Conservation (phyloP, 2,113 vertebrate species). For the Odontophorus gujanensis region DNA sequence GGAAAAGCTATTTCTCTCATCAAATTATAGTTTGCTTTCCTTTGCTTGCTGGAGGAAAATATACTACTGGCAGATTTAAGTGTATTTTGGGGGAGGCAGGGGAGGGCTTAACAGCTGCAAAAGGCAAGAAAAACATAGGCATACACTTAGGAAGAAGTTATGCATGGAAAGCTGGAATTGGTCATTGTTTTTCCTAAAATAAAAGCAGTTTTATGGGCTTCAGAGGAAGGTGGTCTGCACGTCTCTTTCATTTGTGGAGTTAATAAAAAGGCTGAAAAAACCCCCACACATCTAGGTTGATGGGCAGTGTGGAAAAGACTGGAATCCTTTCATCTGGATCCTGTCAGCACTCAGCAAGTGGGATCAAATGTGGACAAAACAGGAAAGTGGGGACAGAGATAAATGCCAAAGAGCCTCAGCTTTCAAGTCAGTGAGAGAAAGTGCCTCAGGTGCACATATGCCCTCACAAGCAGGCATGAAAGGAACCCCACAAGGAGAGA, state of each 20-base stretch:
- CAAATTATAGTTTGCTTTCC: neutral
- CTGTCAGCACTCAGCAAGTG: neutral
- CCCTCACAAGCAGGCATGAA: conserved; percentile 4
- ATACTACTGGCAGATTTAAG: neutral
- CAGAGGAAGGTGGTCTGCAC: neutral
- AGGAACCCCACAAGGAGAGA: neutral
- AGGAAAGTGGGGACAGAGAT: neutral
- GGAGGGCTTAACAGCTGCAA: neutral
- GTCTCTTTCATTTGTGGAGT: neutral
- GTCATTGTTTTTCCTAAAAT: neutral
- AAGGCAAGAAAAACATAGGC: neutral
- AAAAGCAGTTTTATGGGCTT: neutral
- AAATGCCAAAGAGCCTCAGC: neutral
- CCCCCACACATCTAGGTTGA: neutral
- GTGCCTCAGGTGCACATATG: neutral
- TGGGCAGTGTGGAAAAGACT: neutral
- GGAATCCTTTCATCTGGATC: neutral
- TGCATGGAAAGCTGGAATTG: neutral
- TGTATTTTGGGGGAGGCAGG: neutral
- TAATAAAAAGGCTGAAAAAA: neutral
- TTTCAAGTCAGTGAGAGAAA: neutral
- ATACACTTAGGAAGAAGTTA: neutral
- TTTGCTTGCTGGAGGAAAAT: neutral
- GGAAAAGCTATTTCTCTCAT: neutral
- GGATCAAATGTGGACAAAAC: neutral